Conservation (phyloP, 2,113 vertebrate genomes). For the Cromileptes altivelis region DNA sequence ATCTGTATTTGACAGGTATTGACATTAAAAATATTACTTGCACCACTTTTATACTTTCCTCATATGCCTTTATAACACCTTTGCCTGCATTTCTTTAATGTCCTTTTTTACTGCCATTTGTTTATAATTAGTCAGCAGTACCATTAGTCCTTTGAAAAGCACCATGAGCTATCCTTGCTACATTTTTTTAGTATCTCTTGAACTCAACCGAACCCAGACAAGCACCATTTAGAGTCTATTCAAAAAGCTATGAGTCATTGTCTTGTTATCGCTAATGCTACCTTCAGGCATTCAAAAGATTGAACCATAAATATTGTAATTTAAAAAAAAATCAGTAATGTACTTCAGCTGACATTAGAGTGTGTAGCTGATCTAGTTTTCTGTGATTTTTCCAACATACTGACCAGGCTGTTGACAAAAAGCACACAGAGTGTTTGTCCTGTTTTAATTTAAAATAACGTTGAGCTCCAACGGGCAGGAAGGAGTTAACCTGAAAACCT, state of each 20-base stretch:
- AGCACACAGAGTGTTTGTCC: not conserved
- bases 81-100: conserved; percentile 1
- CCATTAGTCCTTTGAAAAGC: conserved; percentile 27
- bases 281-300: conserved; percentile 50
- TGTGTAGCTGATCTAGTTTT: not conserved
- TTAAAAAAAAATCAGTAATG: not conserved
- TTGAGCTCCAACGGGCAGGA: conserved; percentile 18
- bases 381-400: not conserved
- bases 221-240: conserved; percentile 38
- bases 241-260: conserved; percentile 51
- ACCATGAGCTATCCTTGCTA: not conserved
- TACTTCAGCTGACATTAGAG: conserved; percentile 18
- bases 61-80: conserved; percentile 39
- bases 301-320: conserved; percentile 17
- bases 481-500: conserved; percentile 73
- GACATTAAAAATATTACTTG: conserved; percentile 16
- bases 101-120: not conserved
- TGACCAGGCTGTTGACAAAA: conserved; percentile 18
- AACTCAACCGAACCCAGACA: not conserved
- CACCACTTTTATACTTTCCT: conserved; percentile 6
- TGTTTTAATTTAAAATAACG: conserved; percentile 15
- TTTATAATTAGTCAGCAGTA: not conserved
- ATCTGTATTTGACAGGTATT: conserved; percentile 20
- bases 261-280: conserved; percentile 46
- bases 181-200: conserved; percentile 4